phyloP scores from a whole-genome alignment of 2,888 invertebrate species.

The Pelosia muscerda region DNA sequence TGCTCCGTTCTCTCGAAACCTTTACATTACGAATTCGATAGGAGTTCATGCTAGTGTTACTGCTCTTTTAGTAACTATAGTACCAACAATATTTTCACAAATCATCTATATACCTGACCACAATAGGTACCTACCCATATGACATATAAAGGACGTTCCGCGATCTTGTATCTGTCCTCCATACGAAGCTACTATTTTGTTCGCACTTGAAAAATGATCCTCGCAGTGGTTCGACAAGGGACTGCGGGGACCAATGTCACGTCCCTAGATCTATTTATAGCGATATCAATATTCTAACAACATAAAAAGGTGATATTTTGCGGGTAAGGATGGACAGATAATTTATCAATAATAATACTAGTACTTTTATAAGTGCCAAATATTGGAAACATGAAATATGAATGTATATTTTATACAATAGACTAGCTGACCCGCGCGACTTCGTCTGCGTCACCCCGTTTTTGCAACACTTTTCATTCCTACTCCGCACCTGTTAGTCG shows the following conservation, averaged over 20 bases:
- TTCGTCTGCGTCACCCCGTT: no score
- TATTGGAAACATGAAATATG: background rate
- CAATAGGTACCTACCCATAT: background rate
- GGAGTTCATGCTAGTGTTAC: no score
- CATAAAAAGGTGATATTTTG: slow-evolving; percentile 1
- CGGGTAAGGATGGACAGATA: background rate
- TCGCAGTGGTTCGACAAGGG: slow-evolving; percentile 1
- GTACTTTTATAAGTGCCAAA: background rate
- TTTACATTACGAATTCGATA: no score
- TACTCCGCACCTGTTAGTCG: no score
- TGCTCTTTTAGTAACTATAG: no score
- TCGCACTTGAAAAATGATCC: slow-evolving; percentile 9
- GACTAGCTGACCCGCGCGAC: no score
- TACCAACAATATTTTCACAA: background rate
- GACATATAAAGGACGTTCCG: background rate
- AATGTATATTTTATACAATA: no score
- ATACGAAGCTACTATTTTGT: background rate
- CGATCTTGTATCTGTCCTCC: background rate
- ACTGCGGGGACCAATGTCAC: background rate
- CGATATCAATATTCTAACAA: slow-evolving; percentile 1
- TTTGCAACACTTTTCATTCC: no score
- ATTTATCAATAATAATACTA: background rate
- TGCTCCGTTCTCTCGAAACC: no score
- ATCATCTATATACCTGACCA: background rate
- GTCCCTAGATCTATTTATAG: slow-evolving; percentile 3